phyloP scores from a whole-genome alignment of 2,797 vertebrate genomes.

The Takifugu rubripes region DNA sequence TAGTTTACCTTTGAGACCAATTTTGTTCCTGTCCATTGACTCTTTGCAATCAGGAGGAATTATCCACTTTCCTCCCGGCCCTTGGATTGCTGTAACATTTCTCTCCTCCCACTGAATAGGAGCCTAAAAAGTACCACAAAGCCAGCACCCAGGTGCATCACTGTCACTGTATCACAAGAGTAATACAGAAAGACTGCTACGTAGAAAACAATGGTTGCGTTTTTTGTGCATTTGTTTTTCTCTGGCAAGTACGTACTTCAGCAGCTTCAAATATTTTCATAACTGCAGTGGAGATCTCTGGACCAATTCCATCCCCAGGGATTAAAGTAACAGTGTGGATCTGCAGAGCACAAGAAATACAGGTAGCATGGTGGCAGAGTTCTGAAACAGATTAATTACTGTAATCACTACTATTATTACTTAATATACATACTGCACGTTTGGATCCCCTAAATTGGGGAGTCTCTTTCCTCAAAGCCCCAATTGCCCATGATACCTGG shows the following conservation, averaged over 20 bases:
- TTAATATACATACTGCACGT: constrained; percentile 68
- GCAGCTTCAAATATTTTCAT: constrained; percentile 95
- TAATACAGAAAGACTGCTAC: too few relatives aligned
- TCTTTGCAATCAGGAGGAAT: constrained; percentile 95
- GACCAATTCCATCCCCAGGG: constrained; percentile 97
- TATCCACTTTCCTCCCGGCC: constrained; percentile 94
- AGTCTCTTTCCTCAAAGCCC: constrained; percentile 77
- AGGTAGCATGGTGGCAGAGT: not conserved
- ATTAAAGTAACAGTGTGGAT: constrained; percentile 93
- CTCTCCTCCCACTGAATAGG: constrained; percentile 94
- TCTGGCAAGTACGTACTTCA: constrained; percentile 74
- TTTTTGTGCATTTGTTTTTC: not conserved
- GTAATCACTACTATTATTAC: too few relatives aligned
- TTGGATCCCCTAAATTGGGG: constrained; percentile 80
- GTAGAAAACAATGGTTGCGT: not conserved
- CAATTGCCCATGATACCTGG: constrained; percentile 83
- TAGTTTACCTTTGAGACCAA: constrained; percentile 92
- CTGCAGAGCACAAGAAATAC: constrained; percentile 67
- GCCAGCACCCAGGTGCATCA: too few relatives aligned
- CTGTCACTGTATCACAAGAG: too few relatives aligned
- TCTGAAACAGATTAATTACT: not conserved
- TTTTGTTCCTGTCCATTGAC: constrained; percentile 97
- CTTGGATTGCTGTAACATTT: constrained; percentile 90
- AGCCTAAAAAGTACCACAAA: constrained; percentile 61
- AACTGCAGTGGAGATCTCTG: constrained; percentile 90